Evolutionary conservation across 2,888 invertebrate species (phyloP), one percentile per base, ranked within the genome.

Genomic region (Rhimphoctona megacephalus): DNA sequence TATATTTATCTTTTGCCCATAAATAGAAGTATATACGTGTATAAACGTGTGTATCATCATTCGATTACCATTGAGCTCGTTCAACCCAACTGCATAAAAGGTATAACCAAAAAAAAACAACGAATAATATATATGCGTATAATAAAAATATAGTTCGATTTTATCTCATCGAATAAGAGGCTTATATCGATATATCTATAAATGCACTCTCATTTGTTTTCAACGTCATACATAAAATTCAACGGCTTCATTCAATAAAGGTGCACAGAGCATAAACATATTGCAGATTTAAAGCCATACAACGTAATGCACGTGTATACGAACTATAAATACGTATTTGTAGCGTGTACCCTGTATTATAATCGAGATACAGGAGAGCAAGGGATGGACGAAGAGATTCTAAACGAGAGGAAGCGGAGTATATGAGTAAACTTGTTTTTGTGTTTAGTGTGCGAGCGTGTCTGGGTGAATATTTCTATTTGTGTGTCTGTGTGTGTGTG

Each of bases 221-320:
- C 30, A 81, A 67, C 73, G 77, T 49, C 39, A n/a, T n/a, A 36
- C 54, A 73, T 77, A 39, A 81, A 72, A 81, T 85, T 14, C 25
- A 81, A 76, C 77, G 72, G 43, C 77, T 81, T 73, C 73, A 81
- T 81, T 81, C 77, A 78, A 81, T 73, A 49, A 81, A 66, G 72
- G 49, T 57, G 77, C 22, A 43, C 14, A 66, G 61, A 39, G 66
- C 77, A 81, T 67, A 78, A 78, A 54, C 67, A 54, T 39, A 52
- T 19, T 52, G 25, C 11, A 64, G n/a, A 64, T 39, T 46, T 77
- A 70, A 30, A 76, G 25, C 46, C 54, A 46, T 61, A 69, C 33
- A 6, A 9, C 30, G 33, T 33, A 3, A 8, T n/a, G 72, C 9
- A 7, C 36, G 52, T 52, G n/a, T 72, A 30, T 30, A 30, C 19